phyloP scores from a whole-genome alignment of 2,113 vertebrate genomes.

The Ranitomeya variabilis region DNA sequence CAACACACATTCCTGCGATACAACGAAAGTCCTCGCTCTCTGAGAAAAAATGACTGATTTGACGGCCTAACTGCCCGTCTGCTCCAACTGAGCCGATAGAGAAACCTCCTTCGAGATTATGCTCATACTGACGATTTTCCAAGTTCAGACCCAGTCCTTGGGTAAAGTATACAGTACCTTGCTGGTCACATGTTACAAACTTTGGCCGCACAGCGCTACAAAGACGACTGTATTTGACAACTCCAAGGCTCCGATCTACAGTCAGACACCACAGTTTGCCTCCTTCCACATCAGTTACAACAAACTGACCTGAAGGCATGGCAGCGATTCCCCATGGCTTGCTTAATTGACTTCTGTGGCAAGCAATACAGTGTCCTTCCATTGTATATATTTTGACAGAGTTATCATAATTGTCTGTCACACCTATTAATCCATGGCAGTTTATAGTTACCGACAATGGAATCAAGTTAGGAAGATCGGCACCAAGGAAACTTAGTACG shows the following conservation, averaged over 20 bases:
- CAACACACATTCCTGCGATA: conserved; percentile 98
- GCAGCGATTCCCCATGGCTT: conserved; percentile 97
- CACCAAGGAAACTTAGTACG: conserved; percentile 92
- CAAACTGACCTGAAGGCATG: conserved; percentile 91
- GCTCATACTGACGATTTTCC: conserved; percentile 91
- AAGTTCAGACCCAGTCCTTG: conserved; percentile 93
- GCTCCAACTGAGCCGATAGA: conserved; percentile 90
- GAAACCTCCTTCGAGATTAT: conserved; percentile 94
- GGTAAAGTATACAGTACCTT: conserved; percentile 94
- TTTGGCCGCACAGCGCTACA: conserved; percentile 94
- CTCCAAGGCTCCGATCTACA: conserved; percentile 86
- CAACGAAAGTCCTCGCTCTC: conserved; percentile 96
- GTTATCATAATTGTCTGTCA: conserved; percentile 96
- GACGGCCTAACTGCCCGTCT: conserved; percentile 90
- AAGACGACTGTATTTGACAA: conserved; percentile 90
- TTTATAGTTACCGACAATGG: conserved; percentile 94
- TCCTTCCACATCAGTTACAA: conserved; percentile 94
- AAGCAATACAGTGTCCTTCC: conserved; percentile 91
- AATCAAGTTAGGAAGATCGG: conserved; percentile 89
- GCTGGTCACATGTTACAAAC: conserved; percentile 91
- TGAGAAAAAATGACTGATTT: conserved; percentile 96
- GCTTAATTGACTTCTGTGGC: conserved; percentile 92
- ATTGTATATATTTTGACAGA: conserved; percentile 95
- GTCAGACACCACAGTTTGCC: conserved; percentile 95
- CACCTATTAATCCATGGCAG: conserved; percentile 88